Percentiles rank a stretch among this genome's conserved stretches.
Evolutionary conservation across 2,888 invertebrate genomes (phyloP).

Genomic region (Drosophila paramelanica): DNA sequence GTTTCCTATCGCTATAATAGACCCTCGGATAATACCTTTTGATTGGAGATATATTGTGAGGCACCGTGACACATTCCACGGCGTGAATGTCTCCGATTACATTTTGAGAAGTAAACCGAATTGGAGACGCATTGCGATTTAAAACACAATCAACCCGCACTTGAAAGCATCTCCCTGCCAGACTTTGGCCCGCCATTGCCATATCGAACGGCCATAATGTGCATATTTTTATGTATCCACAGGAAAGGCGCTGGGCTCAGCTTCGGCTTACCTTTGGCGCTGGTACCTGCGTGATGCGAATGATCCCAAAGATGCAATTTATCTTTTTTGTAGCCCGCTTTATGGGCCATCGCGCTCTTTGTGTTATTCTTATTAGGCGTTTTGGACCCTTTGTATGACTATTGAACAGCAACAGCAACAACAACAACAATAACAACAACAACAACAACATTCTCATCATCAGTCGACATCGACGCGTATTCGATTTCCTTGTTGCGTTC

Average conservation of each 20-base stretch:
- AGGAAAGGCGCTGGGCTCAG: conserved; percentile 5
- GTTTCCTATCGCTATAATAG: neutral
- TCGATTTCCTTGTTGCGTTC: conserved; percentile 64
- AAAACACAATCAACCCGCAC: conserved; percentile 37
- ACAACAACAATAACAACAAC: conserved; percentile 28
- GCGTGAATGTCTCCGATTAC: conserved; percentile 8
- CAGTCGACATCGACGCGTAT: conserved; percentile 36
- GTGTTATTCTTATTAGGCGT: conserved; percentile 68
- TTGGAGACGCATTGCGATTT: conserved; percentile 23
- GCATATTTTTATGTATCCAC: conserved; percentile 64
- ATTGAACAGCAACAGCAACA: conserved; percentile 30
- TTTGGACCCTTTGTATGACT: conserved; percentile 59
- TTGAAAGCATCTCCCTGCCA: neutral
- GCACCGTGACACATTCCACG: conserved; percentile 5
- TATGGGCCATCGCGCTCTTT: conserved; percentile 77
- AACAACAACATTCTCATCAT: conserved; percentile 9
- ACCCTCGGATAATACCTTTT: neutral
- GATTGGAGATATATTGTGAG: neutral
- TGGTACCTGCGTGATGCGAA: conserved; percentile 55
- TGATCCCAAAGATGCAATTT: conserved; percentile 81
- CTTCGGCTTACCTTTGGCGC: conserved; percentile 9
- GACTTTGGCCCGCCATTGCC: conserved; percentile 6
- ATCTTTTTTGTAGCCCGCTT: conserved; percentile 83
- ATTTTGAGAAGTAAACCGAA: neutral
- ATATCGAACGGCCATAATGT: conserved; percentile 63